Percentiles rank a stretch among this genome's conserved stretches.
Evolutionary conservation across 2,797 vertebrate species (phyloP).

Genomic region (Galaxias olidus): DNA sequence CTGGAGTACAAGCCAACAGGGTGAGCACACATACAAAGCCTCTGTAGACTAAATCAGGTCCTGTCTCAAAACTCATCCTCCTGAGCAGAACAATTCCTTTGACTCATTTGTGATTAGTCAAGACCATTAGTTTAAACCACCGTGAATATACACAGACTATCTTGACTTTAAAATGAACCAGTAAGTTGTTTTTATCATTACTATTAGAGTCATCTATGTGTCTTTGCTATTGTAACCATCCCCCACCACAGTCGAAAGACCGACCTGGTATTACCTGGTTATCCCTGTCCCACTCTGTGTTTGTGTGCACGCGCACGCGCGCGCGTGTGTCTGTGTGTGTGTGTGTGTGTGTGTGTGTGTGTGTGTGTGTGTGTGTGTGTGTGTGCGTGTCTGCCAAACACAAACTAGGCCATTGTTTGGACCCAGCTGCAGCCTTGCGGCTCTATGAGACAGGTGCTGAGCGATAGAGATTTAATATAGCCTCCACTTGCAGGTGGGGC

Average conservation of each 20-base stretch:
- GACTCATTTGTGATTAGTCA: no score
- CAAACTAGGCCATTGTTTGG: constrained; percentile 42
- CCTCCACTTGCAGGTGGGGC: background rate
- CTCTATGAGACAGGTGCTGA: constrained; percentile 39
- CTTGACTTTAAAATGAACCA: no score
- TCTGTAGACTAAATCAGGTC: no score
- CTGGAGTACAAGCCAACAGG: constrained; percentile 64
- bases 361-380: no score
- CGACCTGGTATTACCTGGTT: background rate
- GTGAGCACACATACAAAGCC: constrained; percentile 55
- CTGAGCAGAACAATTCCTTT: no score
- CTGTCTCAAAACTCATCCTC: no score
- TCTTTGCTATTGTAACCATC: no score
- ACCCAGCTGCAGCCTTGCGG: constrained; percentile 29
- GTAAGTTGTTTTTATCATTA: no score
- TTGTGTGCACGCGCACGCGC: no score
- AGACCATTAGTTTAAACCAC: no score
- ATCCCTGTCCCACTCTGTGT: background rate
- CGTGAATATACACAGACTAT: no score
- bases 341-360: background rate
- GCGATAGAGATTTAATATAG: constrained; percentile 36
- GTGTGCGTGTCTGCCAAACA: constrained; percentile 24
- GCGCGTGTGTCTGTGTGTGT: background rate
- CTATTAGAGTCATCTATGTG: no score
- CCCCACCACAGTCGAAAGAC: background rate